A percentile compares a stretch with the other conserved stretches of the same genome.
These are phyloP conservation scores for Streblospio benedicti DNA, from an alignment of 1,140 invertebrate genomes.

Conservation along the genomic window DNA sequence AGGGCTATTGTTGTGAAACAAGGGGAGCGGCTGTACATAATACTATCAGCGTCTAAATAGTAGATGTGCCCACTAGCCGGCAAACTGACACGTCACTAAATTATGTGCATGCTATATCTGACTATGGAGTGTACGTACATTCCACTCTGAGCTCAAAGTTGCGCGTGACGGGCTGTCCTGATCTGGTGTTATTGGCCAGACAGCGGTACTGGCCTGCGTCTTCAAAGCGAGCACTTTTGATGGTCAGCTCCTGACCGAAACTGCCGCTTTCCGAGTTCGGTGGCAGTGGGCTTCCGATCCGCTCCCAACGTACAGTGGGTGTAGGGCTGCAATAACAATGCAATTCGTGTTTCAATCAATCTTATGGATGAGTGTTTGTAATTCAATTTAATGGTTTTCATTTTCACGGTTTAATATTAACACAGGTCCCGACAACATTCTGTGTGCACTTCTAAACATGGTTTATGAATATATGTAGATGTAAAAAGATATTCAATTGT, in stretches of 20 bases:
- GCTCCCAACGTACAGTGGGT: slow-evolving; percentile 62
- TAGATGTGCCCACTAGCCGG: no score
- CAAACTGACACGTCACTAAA: no score
- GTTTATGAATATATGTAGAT: no score
- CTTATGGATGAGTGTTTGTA: no score
- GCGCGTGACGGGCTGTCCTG: slow-evolving; percentile 51
- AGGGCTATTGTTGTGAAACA: slow-evolving; percentile 25
- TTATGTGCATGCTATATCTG: background rate
- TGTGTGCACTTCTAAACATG: no score
- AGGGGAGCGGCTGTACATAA: background rate
- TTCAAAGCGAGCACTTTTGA: slow-evolving; percentile 72
- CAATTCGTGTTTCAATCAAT: no score
- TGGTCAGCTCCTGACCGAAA: slow-evolving; percentile 84
- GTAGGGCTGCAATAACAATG: slow-evolving; percentile 48
- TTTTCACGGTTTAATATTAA: no score
- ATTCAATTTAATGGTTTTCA: no score
- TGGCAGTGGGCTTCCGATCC: slow-evolving; percentile 54
- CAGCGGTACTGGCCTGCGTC: slow-evolving; percentile 83
- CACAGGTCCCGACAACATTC: no score
- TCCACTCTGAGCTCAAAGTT: background rate
- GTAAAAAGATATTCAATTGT: no score
- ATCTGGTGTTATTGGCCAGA: slow-evolving; percentile 82
- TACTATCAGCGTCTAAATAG: background rate
- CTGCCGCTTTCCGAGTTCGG: slow-evolving; percentile 70
- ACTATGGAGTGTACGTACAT: slow-evolving; percentile 4